Evolutionary conservation across 37 sponge, comb jelly and placozoan species (phyloP).

Genomic region (Tethya wilhelma): DNA sequence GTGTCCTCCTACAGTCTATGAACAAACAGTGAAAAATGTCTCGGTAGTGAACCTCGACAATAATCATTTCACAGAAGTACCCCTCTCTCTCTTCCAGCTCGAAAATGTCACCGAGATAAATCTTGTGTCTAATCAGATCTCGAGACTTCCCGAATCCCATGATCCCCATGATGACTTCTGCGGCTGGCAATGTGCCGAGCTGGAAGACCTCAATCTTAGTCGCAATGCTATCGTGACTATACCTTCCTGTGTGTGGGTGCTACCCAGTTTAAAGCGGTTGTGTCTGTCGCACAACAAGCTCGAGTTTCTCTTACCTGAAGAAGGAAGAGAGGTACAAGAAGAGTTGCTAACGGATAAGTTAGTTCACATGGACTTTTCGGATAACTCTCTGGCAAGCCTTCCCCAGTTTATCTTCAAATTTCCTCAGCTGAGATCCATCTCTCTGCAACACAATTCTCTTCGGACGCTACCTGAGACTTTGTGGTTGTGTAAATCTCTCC

Average conservation of each 20-base stretch:
- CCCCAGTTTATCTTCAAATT: conserved; percentile 59
- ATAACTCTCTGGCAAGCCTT: conserved; percentile 23
- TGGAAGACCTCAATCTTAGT: conserved; percentile 41
- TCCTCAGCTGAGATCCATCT: conserved; percentile 8
- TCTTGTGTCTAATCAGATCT: conserved; percentile 39
- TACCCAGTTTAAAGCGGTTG: conserved; percentile 28
- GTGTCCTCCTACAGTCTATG: neutral
- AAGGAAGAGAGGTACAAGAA: neutral
- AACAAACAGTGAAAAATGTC: neutral
- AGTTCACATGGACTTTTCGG: conserved; percentile 31
- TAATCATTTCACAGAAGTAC: conserved; percentile 43
- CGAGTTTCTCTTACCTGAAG: neutral
- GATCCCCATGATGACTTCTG: neutral
- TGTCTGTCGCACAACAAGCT: conserved; percentile 23
- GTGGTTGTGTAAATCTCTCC: conserved; percentile 47
- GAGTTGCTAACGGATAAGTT: conserved; percentile 28
- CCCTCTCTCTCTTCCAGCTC: conserved; percentile 56
- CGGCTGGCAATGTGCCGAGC: conserved; percentile 28
- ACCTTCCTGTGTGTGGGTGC: conserved; percentile 59
- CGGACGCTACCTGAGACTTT: conserved; percentile 36
- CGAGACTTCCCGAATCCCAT: conserved; percentile 14
- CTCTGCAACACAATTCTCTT: conserved; percentile 37
- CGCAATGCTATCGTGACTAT: conserved; percentile 34
- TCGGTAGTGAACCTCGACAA: conserved; percentile 28
- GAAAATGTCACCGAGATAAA: conserved; percentile 40